Evolutionary conservation across 2,888 invertebrate species (phyloP), one percentile per base, ranked within the genome.

Genomic region (Phaonia tiefii): DNA sequence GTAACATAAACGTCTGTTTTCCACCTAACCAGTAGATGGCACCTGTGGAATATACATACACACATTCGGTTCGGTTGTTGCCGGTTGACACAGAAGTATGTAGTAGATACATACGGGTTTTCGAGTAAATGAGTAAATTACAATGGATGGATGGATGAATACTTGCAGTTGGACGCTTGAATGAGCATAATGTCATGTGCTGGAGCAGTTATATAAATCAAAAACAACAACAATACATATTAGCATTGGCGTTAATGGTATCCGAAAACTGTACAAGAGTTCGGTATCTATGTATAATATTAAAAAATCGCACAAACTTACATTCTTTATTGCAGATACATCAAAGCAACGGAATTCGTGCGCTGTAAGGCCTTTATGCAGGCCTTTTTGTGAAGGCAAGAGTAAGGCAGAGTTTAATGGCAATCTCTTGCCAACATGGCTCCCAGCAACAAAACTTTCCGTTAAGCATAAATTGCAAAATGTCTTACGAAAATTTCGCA

Each of bases 141-240:
- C n/a, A 44, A 44, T 44, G 44, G 44, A 54, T 54, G 10, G 22
- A 25, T 54, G 54, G 22, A 22, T 25, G 31, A 31, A 31, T 31
- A 31, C 8, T 31, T 31, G 31, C 8, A 31, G 31, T 31, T 31
- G 31, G 31, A 31, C 31, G 54, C 11, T 54, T 54, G 54, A 22
- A 13, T 54, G 54, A 17, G 65, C 70, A 70, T 70, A 66, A 73
- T 77, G 80, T 74, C 80, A 74, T 77, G 70, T 70, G 56, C 13
- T 65, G 39, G 26, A 54, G 22, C 8, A 31, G 39, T 63, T 63
- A 54, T n/a, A n/a, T n/a, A n/a, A n/a, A n/a, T n/a, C n/a, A n/a
- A n/a, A n/a, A n/a, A n/a, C n/a, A n/a, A n/a, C n/a, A 26, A 60
- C 22, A 42, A 22, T 17, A 70, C 70, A 60, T 25, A 67, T 26